Conservation (phyloP, 2,113 vertebrate genomes). For the Atherinomorus stipes region DNA sequence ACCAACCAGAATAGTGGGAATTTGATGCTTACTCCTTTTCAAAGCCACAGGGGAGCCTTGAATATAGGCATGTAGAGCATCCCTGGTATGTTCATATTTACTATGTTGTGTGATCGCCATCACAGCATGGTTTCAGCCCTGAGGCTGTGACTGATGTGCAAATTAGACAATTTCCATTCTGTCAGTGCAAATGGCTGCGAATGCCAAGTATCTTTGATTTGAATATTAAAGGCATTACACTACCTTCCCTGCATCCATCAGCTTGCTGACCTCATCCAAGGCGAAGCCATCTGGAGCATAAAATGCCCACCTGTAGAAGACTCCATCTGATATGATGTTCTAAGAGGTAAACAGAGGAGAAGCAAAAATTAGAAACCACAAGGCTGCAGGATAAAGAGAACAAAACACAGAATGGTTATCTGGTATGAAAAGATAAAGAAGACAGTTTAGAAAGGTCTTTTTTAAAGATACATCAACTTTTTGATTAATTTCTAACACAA, state of each 20-base stretch:
- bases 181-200: conserved; percentile 12
- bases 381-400: background rate
- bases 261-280: conserved; percentile 88
- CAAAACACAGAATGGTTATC: background rate
- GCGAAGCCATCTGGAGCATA: conserved; percentile 88
- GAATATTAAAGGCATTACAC: conserved; percentile 17
- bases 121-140: conserved; percentile 20
- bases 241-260: conserved; percentile 94
- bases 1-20: conserved; percentile 21
- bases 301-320: conserved; percentile 96
- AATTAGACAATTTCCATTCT: conserved; percentile 32
- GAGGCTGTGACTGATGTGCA: conserved; percentile 22
- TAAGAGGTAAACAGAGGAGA: conserved; percentile 67
- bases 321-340: conserved; percentile 87
- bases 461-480: too few species aligned
- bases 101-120: conserved; percentile 62
- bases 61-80: conserved; percentile 53
- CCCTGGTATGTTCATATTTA: conserved; percentile 79
- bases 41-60: conserved; percentile 34
- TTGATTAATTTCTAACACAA: too few species aligned
- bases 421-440: background rate
- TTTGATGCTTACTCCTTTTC: conserved; percentile 31
- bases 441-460: background rate
- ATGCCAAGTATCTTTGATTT: conserved; percentile 11
- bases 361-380: conserved; percentile 7